Conservation (phyloP, 2,113 vertebrate species). For the Tursiops truncatus region DNA sequence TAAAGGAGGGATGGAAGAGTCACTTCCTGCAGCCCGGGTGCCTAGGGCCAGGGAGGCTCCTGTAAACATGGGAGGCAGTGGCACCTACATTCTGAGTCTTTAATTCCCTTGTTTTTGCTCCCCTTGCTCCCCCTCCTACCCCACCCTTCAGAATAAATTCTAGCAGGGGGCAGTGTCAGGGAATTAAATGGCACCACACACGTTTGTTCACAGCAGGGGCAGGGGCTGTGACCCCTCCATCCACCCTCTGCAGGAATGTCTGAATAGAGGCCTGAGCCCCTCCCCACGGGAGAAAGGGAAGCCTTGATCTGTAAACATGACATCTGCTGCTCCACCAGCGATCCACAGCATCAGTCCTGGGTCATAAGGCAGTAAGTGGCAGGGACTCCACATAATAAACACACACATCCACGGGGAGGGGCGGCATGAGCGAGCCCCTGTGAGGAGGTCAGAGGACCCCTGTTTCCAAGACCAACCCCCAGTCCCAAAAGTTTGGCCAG, state of each 20-base stretch:
- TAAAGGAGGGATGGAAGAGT: constrained; percentile 14
- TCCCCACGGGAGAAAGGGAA: constrained; percentile 42
- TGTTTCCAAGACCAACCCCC: constrained; percentile 31
- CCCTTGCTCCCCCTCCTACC: background rate
- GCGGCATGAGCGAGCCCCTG: background rate
- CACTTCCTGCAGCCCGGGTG: background rate
- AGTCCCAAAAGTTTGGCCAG: constrained; percentile 51
- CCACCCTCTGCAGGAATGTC: constrained; percentile 30
- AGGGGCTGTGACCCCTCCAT: background rate
- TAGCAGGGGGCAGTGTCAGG: background rate
- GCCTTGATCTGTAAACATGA: constrained; percentile 80
- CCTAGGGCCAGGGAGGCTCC: constrained; percentile 21
- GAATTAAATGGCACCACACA: constrained; percentile 54
- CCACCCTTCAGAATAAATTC: background rate
- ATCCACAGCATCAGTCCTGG: constrained; percentile 71
- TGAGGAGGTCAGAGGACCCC: constrained; percentile 31
- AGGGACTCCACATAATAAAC: constrained; percentile 57
- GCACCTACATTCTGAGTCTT: constrained; percentile 63
- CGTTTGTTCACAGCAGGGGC: background rate
- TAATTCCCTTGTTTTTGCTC: constrained; percentile 32
- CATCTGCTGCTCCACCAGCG: constrained; percentile 68
- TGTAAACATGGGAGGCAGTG: constrained; percentile 62
- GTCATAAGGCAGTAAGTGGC: constrained; percentile 84
- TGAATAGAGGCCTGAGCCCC: constrained; percentile 48
- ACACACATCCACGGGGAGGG: constrained; percentile 13